Base-by-base conservation (phyloP, 2,888 invertebrate species). In the Drosophila putrida region DNA sequence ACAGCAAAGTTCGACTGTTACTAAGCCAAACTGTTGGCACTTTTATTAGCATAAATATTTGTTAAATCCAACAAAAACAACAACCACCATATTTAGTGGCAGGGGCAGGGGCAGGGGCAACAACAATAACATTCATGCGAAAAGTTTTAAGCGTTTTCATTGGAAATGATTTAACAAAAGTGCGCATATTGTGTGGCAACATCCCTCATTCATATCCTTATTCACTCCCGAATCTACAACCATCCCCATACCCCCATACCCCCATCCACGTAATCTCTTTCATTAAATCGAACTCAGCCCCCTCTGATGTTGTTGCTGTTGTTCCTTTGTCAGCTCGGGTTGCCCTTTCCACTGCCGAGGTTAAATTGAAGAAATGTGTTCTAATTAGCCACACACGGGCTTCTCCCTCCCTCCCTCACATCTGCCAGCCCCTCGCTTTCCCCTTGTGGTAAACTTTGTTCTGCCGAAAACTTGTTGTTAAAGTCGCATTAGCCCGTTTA, bases 311-410 rank as follows among this genome's bases (percentile, higher is more conserved):
- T 49, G 54, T 31, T 46, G 27, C 13, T 33, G 63, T 20, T 62
- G 53, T 47, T 50, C 63, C 66, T 69, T 71, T 68, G 53, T 74
- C 46, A 67, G 75, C 67, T 70, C 63, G 53, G 63, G 66, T 71
- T 69, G 68, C 65, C 65, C 60, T 63, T 44, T 9, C 65, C 58
- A 46, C 68, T 74, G 72, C 58, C 62, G 70, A 73, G 84, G 81
- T 88, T 86, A 85, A 85, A 85, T 85, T 88, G 84, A 79, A 85
- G 84, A 85, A 85, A 85, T 85, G 84, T 85, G 83, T 85, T 83
- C 84, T 88, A 85, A 85, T 85, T 85, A 85, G 84, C 83, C 78
- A 75, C 82, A 87, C 83, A 88, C 88, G 70, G 64, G 63, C 54
- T 64, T 50, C 70, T 74, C 63, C 9, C 8, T 54, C 9, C n/a